Evolutionary conservation across 2,113 vertebrate genomes (phyloP).

Genomic region (Cyphomyrus discorhynchus): DNA sequence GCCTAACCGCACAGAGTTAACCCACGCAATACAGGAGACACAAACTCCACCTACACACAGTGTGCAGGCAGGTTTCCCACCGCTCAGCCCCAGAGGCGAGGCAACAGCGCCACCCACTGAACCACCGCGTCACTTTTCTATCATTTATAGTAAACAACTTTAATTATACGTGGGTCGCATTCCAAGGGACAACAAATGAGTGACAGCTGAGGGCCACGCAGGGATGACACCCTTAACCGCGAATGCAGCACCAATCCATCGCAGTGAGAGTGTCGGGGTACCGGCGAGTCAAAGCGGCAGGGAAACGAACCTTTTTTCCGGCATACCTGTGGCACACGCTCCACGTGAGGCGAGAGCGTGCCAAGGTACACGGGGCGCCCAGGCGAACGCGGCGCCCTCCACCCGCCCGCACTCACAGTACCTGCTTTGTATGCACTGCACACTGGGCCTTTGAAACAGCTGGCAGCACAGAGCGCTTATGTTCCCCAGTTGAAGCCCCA

Average conservation of each 20-base stretch:
- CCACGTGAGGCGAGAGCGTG: background rate
- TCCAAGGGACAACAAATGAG: background rate
- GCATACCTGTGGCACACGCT: background rate
- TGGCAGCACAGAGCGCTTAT: slow-evolving; percentile 23
- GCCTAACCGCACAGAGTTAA: no score
- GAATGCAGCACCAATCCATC: background rate
- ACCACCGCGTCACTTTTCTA: background rate
- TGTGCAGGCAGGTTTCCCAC: background rate
- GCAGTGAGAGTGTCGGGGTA: background rate
- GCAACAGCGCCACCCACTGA: background rate
- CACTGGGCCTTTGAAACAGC: slow-evolving; percentile 44
- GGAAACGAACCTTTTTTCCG: background rate
- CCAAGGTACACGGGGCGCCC: slow-evolving; percentile 36
- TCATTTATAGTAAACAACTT: background rate
- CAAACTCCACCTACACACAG: background rate
- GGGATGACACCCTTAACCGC: background rate
- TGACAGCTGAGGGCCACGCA: background rate
- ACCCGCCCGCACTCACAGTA: slow-evolving; percentile 43
- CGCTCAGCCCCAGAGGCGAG: background rate
- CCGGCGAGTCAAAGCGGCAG: background rate
- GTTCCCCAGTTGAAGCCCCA: background rate
- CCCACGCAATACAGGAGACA: background rate
- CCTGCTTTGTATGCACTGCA: slow-evolving; percentile 52
- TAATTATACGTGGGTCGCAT: background rate
- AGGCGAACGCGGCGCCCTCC: slow-evolving; percentile 27